A percentile compares a stretch with the other conserved stretches of the same genome.
Evolutionary conservation across 2,888 invertebrate genomes (phyloP).

Genomic region (Melipona bicolor): DNA sequence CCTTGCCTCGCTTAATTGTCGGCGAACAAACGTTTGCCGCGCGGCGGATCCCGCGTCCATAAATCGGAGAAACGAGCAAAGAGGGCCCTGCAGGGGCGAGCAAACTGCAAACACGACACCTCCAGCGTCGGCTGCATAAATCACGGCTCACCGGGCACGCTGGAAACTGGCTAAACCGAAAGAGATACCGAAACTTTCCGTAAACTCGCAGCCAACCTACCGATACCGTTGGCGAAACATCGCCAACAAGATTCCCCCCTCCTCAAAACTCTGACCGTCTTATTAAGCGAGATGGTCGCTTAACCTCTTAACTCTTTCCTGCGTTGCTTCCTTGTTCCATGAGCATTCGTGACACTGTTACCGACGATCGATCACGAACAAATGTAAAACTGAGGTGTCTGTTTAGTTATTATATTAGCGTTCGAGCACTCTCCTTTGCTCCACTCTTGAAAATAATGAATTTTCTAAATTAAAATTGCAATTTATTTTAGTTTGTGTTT

Average conservation of each 20-base stretch:
- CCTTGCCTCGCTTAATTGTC: conserved; percentile 29
- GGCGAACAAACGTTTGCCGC: conserved; percentile 6
- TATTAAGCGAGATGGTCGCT: conserved; percentile 31
- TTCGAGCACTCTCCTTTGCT: no score
- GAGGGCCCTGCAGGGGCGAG: conserved; percentile 22
- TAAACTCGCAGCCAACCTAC: conserved; percentile 12
- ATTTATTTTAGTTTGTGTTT: no score
- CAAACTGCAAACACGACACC: conserved; percentile 49
- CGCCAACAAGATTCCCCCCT: conserved; percentile 20
- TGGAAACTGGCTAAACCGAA: conserved; percentile 35
- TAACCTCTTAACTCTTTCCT: background rate
- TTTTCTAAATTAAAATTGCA: no score
- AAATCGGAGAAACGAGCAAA: conserved; percentile 31
- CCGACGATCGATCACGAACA: no score
- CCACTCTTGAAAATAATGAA: no score
- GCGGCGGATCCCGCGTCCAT: conserved; percentile 27
- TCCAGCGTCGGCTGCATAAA: conserved; percentile 33
- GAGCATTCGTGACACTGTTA: no score
- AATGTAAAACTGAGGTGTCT: no score
- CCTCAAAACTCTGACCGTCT: conserved; percentile 8
- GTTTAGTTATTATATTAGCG: no score
- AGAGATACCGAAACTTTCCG: conserved; percentile 44
- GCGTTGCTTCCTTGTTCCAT: no score
- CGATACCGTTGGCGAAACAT: conserved; percentile 42
- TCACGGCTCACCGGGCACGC: conserved; percentile 13